These are phyloP conservation scores for Yponomeuta plumbellus DNA, from an alignment of 2,888 invertebrate genomes.

Conservation along the genomic window DNA sequence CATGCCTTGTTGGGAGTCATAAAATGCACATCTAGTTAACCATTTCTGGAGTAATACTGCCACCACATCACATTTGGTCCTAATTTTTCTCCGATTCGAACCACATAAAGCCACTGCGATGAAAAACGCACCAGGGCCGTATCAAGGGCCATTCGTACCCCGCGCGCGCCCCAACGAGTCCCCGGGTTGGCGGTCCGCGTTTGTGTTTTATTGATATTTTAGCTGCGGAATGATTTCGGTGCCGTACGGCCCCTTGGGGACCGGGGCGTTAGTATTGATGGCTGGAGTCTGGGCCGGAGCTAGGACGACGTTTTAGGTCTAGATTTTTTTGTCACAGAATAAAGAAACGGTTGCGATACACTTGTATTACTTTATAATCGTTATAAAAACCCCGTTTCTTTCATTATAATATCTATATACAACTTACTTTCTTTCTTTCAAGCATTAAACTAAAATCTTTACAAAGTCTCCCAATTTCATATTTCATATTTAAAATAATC, in stretches of 20 bases:
- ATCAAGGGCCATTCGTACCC: constrained; percentile 58
- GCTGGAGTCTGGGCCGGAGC: constrained; percentile 42
- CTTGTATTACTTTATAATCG: too few species aligned
- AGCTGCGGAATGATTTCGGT: constrained; percentile 68
- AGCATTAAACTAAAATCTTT: too few species aligned
- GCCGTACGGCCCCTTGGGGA: constrained; percentile 63
- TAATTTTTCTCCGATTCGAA: neutral
- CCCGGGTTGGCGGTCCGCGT: constrained; percentile 37
- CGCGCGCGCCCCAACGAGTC: constrained; percentile 52
- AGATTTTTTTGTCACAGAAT: neutral
- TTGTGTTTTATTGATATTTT: constrained; percentile 76
- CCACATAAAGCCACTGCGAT: neutral
- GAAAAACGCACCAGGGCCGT: constrained; percentile 36
- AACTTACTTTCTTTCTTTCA: too few species aligned
- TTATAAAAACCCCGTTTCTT: too few species aligned
- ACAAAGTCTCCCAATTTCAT: too few species aligned
- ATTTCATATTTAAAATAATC: too few species aligned
- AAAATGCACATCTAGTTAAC: too few species aligned
- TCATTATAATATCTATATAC: too few species aligned
- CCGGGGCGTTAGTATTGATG: constrained; percentile 63
- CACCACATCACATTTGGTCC: too few species aligned
- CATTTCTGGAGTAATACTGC: too few species aligned
- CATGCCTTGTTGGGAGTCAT: too few species aligned
- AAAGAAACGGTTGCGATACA: too few species aligned
- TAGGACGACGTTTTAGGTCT: constrained; percentile 16